Evolutionary conservation across 2,113 vertebrate species (phyloP).

Genomic region (Macquaria australasica): DNA sequence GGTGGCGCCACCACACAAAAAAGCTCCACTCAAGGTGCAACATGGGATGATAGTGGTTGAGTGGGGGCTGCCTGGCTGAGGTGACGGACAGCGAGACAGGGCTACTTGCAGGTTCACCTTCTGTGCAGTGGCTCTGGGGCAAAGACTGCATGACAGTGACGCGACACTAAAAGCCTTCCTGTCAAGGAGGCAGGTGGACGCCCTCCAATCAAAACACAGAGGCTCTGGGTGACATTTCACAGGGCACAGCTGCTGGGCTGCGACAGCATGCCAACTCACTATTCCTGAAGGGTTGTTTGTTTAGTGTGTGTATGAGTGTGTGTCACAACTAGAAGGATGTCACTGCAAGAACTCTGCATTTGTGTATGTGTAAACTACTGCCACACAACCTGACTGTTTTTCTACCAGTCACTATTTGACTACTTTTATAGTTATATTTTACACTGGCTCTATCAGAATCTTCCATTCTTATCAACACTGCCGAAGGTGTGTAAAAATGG

Average conservation of each 20-base stretch:
- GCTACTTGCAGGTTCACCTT: conserved; percentile 75
- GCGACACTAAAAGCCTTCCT: conserved; percentile 82
- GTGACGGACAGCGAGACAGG: conserved; percentile 76
- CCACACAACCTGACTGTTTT: conserved; percentile 34
- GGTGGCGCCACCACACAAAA: conserved; percentile 70
- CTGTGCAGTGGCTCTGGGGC: conserved; percentile 80
- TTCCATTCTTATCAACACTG: conserved; percentile 17
- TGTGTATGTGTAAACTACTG: not conserved
- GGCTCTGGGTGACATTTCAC: conserved; percentile 83
- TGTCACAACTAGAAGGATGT: conserved; percentile 49
- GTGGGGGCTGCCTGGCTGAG: conserved; percentile 40
- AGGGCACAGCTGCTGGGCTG: conserved; percentile 84
- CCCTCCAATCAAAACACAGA: conserved; percentile 81
- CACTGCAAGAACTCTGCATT: conserved; percentile 33
- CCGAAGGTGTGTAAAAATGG: conserved; percentile 16
- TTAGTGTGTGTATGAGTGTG: conserved; percentile 61
- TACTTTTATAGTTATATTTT: conserved; percentile 54
- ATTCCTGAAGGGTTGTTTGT: conserved; percentile 83
- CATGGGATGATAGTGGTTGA: conserved; percentile 42
- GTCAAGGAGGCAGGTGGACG: conserved; percentile 78
- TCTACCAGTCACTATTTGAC: conserved; percentile 61
- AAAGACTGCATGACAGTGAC: conserved; percentile 83
- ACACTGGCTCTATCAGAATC: conserved; percentile 22
- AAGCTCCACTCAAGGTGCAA: conserved; percentile 59
- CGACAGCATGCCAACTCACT: conserved; percentile 82